These are phyloP conservation scores for Glomeris marginata DNA, from an alignment of 2,888 invertebrate species.

Conservation along the genomic window DNA sequence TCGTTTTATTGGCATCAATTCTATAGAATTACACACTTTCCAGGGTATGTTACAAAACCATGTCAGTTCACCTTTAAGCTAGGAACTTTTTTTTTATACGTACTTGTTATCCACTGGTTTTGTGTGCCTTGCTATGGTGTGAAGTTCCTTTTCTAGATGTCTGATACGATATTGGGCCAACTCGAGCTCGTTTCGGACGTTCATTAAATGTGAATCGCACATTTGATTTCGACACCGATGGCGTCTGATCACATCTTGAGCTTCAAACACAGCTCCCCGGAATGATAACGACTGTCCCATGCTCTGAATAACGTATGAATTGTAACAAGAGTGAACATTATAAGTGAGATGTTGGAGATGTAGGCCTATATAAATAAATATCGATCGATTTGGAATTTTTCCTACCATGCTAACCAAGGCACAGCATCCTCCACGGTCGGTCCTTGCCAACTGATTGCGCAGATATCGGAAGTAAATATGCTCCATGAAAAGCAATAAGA, in stretches of 20 bases:
- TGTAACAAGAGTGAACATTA: too few relatives aligned
- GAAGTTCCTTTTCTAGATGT: constrained; percentile 52
- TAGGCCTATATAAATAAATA: neutral
- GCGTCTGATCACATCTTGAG: constrained; percentile 55
- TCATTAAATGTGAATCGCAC: constrained; percentile 56
- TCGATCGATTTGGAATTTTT: constrained; percentile 18
- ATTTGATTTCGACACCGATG: constrained; percentile 62
- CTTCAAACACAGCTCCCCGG: constrained; percentile 60
- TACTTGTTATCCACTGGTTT: too few relatives aligned
- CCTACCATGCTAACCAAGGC: constrained; percentile 85
- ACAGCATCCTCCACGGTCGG: constrained; percentile 80
- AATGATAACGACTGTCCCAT: constrained; percentile 66
- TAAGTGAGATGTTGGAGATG: too few relatives aligned
- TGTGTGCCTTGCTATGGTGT: too few relatives aligned
- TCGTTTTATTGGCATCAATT: too few relatives aligned
- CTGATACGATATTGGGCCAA: constrained; percentile 68
- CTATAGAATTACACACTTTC: too few relatives aligned
- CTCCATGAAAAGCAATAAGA: constrained; percentile 71
- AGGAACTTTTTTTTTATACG: too few relatives aligned
- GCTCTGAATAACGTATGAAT: constrained; percentile 30
- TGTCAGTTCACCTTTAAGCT: too few relatives aligned
- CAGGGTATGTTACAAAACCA: too few relatives aligned
- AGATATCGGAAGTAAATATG: constrained; percentile 91
- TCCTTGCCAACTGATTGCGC: constrained; percentile 61
- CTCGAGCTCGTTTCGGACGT: constrained; percentile 78